Conservation (phyloP, 2,797 vertebrate genomes). For the Alectoris magna region DNA sequence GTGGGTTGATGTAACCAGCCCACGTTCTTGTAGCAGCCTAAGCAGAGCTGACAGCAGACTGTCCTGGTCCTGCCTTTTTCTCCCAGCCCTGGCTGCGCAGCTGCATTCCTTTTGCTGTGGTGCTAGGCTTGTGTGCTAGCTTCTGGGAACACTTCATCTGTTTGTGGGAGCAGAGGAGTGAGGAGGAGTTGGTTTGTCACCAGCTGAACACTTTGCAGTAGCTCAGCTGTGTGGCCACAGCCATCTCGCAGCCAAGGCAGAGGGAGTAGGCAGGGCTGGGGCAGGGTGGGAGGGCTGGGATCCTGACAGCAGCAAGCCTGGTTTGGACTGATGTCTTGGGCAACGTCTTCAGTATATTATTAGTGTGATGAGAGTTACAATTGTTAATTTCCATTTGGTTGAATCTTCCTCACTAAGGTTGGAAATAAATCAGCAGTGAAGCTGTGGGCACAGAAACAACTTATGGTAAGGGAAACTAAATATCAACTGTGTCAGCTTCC, state of each 20-base stretch:
- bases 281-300: background rate
- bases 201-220: background rate
- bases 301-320: background rate
- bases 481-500: background rate
- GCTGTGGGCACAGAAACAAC: background rate
- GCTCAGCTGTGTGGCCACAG: fast-evolving
- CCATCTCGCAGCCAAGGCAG: background rate
- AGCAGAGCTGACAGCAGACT: background rate
- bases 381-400: background rate
- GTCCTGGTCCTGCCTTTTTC: background rate
- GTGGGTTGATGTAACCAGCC: background rate
- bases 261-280: background rate
- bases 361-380: background rate
- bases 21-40: background rate
- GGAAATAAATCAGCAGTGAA: background rate
- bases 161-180: background rate
- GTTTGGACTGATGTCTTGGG: background rate
- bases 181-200: fast-evolving
- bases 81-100: background rate
- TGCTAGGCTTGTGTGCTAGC: background rate
- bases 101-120: background rate
- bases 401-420: background rate
- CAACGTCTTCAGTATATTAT: background rate
- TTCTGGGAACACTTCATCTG: background rate
- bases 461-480: background rate